Percentiles rank a stretch among this genome's conserved stretches.
These are phyloP conservation scores for Drosophila pseudotalamancana DNA, from an alignment of 2,888 invertebrate genomes.

Conservation along the genomic window DNA sequence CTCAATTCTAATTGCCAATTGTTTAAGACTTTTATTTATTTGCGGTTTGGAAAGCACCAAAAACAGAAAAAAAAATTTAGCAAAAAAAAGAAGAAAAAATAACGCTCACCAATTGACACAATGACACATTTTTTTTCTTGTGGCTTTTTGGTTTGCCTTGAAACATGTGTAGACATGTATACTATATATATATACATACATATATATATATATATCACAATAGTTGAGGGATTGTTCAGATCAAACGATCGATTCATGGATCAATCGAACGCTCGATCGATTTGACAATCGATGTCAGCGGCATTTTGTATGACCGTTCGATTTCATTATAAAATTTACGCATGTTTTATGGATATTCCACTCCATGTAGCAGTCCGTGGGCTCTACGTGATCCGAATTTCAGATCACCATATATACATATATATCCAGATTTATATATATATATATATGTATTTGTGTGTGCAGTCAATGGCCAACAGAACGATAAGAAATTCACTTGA, in stretches of 20 bases:
- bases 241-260: constrained; percentile 14
- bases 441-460: constrained; percentile 2
- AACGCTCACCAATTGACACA: constrained; percentile 68
- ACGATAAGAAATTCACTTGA: constrained; percentile 7
- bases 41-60: constrained; percentile 50
- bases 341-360: constrained; percentile 66
- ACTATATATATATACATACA: constrained; percentile 1
- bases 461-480: constrained; percentile 16
- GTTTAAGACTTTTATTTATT: constrained; percentile 49
- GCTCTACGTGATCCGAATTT: constrained; percentile 53
- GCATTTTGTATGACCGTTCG: constrained; percentile 48
- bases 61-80: constrained; percentile 24
- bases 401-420: background rate
- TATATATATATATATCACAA: background rate
- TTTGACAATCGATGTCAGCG: constrained; percentile 55
- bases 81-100: background rate
- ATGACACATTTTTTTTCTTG: constrained; percentile 74
- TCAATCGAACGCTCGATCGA: constrained; percentile 30
- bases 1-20: constrained; percentile 60
- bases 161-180: constrained; percentile 15
- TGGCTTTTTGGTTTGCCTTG: constrained; percentile 44
- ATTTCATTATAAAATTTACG: constrained; percentile 76
- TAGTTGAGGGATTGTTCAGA: constrained; percentile 20
- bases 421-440: background rate
- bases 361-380: constrained; percentile 30